A percentile compares a stretch with the other conserved stretches of the same genome.
phyloP scores from a whole-genome alignment of 2,113 vertebrate species.

The Bagarius yarrelli region DNA sequence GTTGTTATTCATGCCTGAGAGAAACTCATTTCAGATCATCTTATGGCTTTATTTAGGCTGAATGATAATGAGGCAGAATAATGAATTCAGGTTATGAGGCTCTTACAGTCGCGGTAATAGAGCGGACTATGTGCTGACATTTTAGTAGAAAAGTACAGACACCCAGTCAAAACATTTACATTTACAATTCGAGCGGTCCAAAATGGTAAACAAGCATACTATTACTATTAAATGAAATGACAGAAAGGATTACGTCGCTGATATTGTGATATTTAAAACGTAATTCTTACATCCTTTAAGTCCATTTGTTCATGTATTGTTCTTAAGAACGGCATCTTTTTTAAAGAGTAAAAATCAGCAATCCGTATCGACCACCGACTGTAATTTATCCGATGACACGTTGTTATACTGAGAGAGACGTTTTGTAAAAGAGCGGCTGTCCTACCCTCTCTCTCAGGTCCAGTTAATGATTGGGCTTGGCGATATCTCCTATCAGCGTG shows the following conservation, averaged over 20 bases:
- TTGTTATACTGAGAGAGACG: conserved; percentile 38
- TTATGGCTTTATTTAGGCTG: conserved; percentile 50
- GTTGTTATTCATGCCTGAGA: conserved; percentile 54
- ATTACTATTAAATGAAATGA: conserved; percentile 21
- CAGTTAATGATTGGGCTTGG: conserved; percentile 39
- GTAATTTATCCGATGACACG: conserved; percentile 34
- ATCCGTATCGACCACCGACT: neutral
- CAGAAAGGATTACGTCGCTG: conserved; percentile 18
- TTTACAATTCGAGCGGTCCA: conserved; percentile 21
- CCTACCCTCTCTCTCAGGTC: conserved; percentile 30
- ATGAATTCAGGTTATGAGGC: conserved; percentile 50
- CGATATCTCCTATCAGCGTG: conserved; percentile 37
- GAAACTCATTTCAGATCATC: conserved; percentile 49
- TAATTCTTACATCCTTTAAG: neutral
- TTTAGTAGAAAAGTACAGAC: conserved; percentile 43
- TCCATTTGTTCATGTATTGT: neutral
- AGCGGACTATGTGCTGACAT: conserved; percentile 44
- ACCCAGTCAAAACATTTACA: conserved; percentile 50
- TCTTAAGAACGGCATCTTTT: neutral
- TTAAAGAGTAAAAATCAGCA: conserved; percentile 8
- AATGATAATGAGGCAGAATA: conserved; percentile 53
- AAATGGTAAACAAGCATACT: conserved; percentile 31
- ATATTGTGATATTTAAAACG: conserved; percentile 19
- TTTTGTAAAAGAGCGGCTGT: conserved; percentile 45
- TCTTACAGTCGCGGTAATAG: conserved; percentile 48